phyloP scores from a whole-genome alignment of 2,797 vertebrate genomes.

The Gymnoscopelus microlampas region DNA sequence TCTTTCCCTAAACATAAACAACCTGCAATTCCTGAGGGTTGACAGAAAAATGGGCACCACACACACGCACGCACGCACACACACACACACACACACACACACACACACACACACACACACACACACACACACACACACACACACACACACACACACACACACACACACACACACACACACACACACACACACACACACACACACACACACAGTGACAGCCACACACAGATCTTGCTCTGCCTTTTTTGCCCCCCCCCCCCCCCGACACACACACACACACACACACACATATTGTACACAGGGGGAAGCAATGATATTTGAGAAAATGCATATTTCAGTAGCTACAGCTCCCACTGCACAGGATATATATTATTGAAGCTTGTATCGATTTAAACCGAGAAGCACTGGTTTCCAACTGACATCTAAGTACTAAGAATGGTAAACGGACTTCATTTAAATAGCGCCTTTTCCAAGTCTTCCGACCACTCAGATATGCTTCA shows the following conservation, averaged over 20 bases:
- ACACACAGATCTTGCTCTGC: background rate
- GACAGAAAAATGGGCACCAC: background rate
- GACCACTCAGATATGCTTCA: no score
- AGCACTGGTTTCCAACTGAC: conserved; percentile 25
- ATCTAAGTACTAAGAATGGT: conserved; percentile 8
- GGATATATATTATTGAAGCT: conserved; percentile 6
- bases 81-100: conserved; percentile 3
- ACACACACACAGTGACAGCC: conserved; percentile 1
- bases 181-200: background rate
- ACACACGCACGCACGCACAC: background rate
- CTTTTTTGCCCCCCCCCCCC: no score
- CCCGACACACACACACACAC: no score
- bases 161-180: conserved; percentile 1
- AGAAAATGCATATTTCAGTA: no score
- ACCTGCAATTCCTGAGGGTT: background rate
- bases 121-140: conserved; percentile 9
- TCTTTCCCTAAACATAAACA: background rate
- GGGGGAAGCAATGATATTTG: no score
- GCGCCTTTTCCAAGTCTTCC: no score
- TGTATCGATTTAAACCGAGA: conserved; percentile 17
- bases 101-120: conserved; percentile 7
- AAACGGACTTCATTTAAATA: no score
- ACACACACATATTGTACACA: background rate
- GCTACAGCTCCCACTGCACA: background rate
- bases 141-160: background rate